These are phyloP conservation scores for Sternotherus odoratus DNA, from an alignment of 2,797 vertebrate genomes.

Conservation along the genomic window DNA sequence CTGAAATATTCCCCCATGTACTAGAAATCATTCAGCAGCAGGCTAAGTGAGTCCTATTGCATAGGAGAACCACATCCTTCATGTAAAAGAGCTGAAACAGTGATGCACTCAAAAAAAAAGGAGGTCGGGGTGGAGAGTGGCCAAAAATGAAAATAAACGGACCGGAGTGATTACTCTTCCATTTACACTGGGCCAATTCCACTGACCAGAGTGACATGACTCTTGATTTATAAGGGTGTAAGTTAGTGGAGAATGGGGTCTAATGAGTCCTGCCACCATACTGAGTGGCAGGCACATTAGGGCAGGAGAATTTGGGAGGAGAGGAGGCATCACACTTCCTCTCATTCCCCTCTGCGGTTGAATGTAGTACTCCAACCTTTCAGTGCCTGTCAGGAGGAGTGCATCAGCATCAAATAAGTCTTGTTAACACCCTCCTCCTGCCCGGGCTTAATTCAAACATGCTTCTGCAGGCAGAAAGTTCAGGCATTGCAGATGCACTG, in stretches of 20 bases:
- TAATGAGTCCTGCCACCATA: not conserved
- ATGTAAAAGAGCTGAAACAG: not conserved
- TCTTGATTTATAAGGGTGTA: no score
- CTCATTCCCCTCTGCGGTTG: not conserved
- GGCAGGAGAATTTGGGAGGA: no score
- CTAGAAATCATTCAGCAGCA: not conserved
- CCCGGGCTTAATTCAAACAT: not conserved
- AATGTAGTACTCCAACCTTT: not conserved
- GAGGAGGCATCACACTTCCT: not conserved
- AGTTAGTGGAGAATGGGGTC: no score
- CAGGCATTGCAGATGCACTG: not conserved
- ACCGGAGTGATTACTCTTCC: not conserved
- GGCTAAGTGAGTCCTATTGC: not conserved
- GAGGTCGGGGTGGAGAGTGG: not conserved
- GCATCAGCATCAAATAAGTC: not conserved
- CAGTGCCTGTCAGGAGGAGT: accelerated
- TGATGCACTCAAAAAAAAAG: not conserved
- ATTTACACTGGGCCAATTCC: not conserved
- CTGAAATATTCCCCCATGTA: not conserved
- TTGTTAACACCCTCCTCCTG: not conserved
- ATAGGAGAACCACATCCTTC: not conserved
- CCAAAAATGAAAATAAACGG: not conserved
- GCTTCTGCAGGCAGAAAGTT: not conserved
- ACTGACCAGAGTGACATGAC: no score
- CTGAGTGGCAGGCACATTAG: not conserved